A percentile compares a stretch with the other conserved stretches of the same genome.
Evolutionary conservation across 2,113 vertebrate species (phyloP).

Genomic region (Caretta caretta): DNA sequence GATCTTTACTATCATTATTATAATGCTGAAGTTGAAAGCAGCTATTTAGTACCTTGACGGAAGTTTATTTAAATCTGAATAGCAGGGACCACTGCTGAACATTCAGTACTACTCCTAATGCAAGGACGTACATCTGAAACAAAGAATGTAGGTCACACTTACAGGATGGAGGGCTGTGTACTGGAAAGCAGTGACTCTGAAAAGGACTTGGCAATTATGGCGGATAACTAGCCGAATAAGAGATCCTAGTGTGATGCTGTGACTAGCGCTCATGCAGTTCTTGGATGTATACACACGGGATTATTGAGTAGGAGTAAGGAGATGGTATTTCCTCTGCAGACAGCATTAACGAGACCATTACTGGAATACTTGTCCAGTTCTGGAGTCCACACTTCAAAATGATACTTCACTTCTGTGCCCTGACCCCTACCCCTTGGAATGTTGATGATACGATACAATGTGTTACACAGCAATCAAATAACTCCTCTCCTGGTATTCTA

Average conservation of each 20-base stretch:
- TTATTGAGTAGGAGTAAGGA: background rate
- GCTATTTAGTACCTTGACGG: background rate
- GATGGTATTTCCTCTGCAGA: rapidly evolving
- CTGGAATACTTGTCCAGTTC: background rate
- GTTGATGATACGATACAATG: background rate
- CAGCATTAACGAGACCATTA: background rate
- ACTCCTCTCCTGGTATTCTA: conserved; percentile 17
- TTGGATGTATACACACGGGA: rapidly evolving
- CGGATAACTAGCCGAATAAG: background rate
- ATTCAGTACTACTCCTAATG: background rate
- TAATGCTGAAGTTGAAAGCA: background rate
- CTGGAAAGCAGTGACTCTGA: background rate
- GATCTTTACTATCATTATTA: background rate
- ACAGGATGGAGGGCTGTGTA: background rate
- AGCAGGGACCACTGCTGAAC: background rate
- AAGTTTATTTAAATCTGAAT: background rate
- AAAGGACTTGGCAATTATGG: background rate
- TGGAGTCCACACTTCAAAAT: background rate
- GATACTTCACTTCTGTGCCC: background rate
- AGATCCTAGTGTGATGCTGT: background rate
- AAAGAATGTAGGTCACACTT: background rate
- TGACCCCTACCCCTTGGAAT: background rate
- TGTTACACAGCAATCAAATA: background rate
- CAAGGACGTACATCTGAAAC: background rate
- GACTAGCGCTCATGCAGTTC: background rate